Conservation (phyloP, 2,113 vertebrate genomes). For the Cacatua alba region DNA sequence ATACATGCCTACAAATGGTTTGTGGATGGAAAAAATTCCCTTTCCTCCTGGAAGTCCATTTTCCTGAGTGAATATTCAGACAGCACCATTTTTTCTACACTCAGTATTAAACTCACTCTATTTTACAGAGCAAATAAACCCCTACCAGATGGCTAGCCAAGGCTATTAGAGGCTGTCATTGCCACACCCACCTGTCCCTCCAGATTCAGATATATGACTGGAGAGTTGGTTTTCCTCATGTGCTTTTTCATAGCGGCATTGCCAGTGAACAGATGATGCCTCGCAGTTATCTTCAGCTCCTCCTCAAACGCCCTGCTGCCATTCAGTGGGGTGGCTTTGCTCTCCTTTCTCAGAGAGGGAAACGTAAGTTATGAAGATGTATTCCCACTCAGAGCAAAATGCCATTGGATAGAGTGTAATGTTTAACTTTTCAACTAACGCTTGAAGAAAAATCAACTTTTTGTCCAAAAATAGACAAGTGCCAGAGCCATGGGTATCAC, state of each 20-base stretch:
- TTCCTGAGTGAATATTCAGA: not conserved
- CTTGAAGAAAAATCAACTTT: not conserved
- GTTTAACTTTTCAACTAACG: not conserved
- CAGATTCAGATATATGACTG: conserved; percentile 24
- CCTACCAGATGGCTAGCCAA: conserved; percentile 42
- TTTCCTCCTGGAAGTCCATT: not conserved
- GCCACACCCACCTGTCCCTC: conserved; percentile 46
- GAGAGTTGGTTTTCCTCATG: not conserved
- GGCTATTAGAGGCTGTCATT: conserved; percentile 27
- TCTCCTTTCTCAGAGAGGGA: not conserved
- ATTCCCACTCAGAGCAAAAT: not conserved
- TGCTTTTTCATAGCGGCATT: accelerated
- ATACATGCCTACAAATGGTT: not conserved
- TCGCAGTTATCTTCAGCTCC: not conserved
- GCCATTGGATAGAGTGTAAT: not conserved
- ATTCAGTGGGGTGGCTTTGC: not conserved
- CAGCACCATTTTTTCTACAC: not conserved
- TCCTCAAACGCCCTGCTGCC: not conserved
- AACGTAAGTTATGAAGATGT: not conserved
- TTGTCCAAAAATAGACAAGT: accelerated
- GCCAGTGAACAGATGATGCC: conserved; percentile 41
- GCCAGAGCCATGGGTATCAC: accelerated
- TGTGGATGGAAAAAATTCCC: not conserved
- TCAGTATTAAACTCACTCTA: not conserved
- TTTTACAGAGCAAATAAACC: conserved; percentile 15